Evolutionary conservation across 2,113 vertebrate genomes (phyloP), one percentile per base, ranked within the genome.

Genomic region (Dascyllus trimaculatus): DNA sequence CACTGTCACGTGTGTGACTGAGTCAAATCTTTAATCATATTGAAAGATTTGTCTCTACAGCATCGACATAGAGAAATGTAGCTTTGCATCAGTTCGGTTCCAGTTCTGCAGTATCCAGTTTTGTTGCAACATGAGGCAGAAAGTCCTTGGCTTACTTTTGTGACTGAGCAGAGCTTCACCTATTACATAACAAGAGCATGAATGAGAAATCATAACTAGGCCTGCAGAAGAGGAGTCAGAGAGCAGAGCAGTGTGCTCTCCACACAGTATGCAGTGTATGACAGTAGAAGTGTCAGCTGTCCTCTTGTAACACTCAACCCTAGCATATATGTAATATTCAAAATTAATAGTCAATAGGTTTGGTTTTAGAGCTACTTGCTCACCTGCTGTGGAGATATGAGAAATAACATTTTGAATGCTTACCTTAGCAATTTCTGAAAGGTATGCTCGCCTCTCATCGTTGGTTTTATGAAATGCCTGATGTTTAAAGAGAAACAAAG

Each of bases 401-500:
- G 8, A 40, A 26, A 24, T 5, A 29, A 32, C 45, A 72, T 19
- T 19, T 2, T 43, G 13, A 74, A 24, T 5, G 13, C 86, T 94
- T 93, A 97, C 97, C 95, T 94, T 95, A 35, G 95, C 91, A 32
- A 97, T 95, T 92, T 97, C 95, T 9, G 94, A 90, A 51, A 97
- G 85, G 77, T 95, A 97, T 0, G 85, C 89, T 53, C 75, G 83
- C 13, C 87, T 84, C 82, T 97, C 95, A 60, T 93, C 93, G 29
- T 95, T 96, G 88, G 94, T 94, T 88, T 92, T 96, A 80, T 95
- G 95, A 85, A 97, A 97, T 22, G 94, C 95, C 96, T 98, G 64
- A 73, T 11, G 61, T 67, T 52, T 3, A 51, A 71, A 51, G 57
- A 74, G 35, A 80, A 74, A 88, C 43, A 85, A 11, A 61, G 21